Conservation (phyloP, 2,888 invertebrate genomes). For the Drosophila kuntzei region DNA sequence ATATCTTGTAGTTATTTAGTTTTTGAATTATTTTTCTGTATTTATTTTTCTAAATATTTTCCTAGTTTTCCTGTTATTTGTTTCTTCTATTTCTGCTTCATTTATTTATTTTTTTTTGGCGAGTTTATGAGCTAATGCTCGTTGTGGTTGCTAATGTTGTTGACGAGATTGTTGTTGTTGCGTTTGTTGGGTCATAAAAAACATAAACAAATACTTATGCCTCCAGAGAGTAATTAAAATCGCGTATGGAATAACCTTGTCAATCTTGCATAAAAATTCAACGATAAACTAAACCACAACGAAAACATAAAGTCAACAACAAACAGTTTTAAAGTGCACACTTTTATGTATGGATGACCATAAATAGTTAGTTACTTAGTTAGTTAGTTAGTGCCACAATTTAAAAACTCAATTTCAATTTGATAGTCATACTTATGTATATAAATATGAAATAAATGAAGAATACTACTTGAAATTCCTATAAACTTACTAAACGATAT, state of each 20-base stretch:
- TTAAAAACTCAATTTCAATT: background rate
- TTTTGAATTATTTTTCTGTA: background rate
- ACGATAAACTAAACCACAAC: constrained; percentile 24
- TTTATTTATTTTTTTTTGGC: constrained; percentile 6
- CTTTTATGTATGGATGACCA: constrained; percentile 23
- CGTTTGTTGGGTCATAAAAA: constrained; percentile 38
- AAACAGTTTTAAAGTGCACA: constrained; percentile 22
- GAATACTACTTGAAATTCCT: background rate
- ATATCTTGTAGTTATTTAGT: background rate
- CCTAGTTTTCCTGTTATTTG: background rate
- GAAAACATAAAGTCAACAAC: constrained; percentile 19
- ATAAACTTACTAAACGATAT: too few species aligned
- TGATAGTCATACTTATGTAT: background rate
- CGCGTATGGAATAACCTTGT: constrained; percentile 50
- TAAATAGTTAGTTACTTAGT: constrained; percentile 30
- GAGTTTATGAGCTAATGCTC: background rate
- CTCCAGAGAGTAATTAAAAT: constrained; percentile 27
- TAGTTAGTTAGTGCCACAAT: constrained; percentile 10
- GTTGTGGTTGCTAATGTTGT: constrained; percentile 1
- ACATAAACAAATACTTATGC: constrained; percentile 28
- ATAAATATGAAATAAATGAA: background rate
- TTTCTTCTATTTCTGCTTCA: constrained; percentile 5
- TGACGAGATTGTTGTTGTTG: constrained; percentile 17
- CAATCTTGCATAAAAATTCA: constrained; percentile 20
- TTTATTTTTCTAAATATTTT: background rate